Conservation (phyloP, 2,888 invertebrate species). For the Plebejus anna region DNA sequence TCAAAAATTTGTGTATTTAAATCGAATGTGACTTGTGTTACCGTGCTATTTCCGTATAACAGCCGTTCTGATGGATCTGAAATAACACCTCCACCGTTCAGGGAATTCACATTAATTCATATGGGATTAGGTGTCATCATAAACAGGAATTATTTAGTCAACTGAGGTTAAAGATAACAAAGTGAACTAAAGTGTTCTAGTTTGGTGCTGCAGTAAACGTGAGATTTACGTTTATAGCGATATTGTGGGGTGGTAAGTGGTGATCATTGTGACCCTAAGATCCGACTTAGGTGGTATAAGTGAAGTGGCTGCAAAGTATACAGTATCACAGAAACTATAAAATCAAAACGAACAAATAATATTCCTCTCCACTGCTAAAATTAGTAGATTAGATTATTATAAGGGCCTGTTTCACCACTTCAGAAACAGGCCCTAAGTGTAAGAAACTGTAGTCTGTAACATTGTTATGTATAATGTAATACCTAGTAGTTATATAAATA, state of each 20-base stretch:
- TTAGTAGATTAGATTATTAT: no score
- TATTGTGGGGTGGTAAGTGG: conserved; percentile 2
- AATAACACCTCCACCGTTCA: conserved; percentile 68
- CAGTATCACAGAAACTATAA: no score
- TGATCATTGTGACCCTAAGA: not conserved
- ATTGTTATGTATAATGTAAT: not conserved
- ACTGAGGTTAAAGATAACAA: conserved; percentile 76
- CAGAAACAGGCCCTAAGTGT: no score
- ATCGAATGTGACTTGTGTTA: conserved; percentile 77
- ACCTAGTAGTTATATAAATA: not conserved
- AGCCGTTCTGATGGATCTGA: conserved; percentile 70
- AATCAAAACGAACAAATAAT: no score
- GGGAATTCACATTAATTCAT: conserved; percentile 75
- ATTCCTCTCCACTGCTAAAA: no score
- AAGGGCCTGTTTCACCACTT: no score
- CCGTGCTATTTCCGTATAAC: conserved; percentile 73
- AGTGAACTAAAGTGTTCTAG: conserved; percentile 20
- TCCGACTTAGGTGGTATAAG: no score
- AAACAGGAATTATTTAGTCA: conserved; percentile 78
- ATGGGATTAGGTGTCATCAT: conserved; percentile 79
- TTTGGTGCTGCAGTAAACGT: conserved; percentile 4
- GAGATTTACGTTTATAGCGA: conserved; percentile 4
- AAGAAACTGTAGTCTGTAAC: no score
- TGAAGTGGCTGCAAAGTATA: no score
- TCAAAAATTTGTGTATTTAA: conserved; percentile 79